phyloP scores from a whole-genome alignment of 2,888 invertebrate species.

The Synergus itoensis region DNA sequence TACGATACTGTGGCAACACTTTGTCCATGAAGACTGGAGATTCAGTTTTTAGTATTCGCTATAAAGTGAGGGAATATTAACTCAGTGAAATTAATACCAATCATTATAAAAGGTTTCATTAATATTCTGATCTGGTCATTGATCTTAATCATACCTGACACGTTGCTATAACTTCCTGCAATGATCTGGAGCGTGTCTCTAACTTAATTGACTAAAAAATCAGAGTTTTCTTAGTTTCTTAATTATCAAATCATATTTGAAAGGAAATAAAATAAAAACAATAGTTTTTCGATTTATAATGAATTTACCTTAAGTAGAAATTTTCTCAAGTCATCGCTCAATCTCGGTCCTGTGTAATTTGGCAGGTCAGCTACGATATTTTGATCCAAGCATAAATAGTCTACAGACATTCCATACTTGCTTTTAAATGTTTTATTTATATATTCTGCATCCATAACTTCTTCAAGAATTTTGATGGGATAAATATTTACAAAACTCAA shows the following conservation, averaged over 20 bases:
- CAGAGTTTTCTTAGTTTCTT: background rate
- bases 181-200: too few species aligned
- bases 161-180: background rate
- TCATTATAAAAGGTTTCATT: background rate
- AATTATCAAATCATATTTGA: background rate
- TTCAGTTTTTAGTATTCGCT: slow-evolving; percentile 76
- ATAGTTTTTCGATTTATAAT: background rate
- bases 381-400: slow-evolving; percentile 83
- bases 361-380: slow-evolving; percentile 82
- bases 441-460: slow-evolving; percentile 80
- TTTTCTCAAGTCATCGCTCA: slow-evolving; percentile 78
- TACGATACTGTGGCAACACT: slow-evolving; percentile 84
- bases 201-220: background rate
- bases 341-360: slow-evolving; percentile 80
- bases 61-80: background rate
- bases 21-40: slow-evolving; percentile 80
- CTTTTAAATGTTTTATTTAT: slow-evolving; percentile 81
- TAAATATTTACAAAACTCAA: slow-evolving; percentile 58
- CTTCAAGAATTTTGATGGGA: slow-evolving; percentile 79
- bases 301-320: slow-evolving; percentile 79
- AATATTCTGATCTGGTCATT: background rate
- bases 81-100: background rate
- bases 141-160: background rate
- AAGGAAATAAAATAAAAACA: background rate
- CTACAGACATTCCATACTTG: slow-evolving; percentile 78